Evolutionary conservation across 2,113 vertebrate species (phyloP).

Genomic region (Oreochromis tanganicae): DNA sequence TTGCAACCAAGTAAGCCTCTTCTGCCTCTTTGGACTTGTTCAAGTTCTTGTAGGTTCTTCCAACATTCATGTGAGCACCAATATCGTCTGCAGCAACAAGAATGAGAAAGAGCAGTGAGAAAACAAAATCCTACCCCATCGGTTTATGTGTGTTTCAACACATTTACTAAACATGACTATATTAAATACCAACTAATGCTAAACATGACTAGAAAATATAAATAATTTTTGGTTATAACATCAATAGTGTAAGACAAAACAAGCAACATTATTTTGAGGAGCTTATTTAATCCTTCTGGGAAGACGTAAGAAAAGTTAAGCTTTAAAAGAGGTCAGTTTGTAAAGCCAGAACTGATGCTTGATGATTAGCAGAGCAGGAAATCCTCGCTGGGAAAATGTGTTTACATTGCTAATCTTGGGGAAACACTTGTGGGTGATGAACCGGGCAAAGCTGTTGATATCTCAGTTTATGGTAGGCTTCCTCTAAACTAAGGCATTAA

Average conservation of each 20-base stretch:
- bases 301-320: background rate
- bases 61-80: constrained; percentile 98
- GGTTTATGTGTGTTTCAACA: background rate
- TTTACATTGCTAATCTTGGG: constrained; percentile 33
- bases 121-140: background rate
- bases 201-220: background rate
- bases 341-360: background rate
- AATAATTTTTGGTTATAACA: background rate
- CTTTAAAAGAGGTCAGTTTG: background rate
- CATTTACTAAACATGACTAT: background rate
- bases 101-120: background rate
- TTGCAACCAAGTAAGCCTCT: constrained; percentile 91
- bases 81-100: constrained; percentile 82
- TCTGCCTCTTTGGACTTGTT: constrained; percentile 94
- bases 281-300: background rate
- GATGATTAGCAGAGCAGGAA: constrained; percentile 27
- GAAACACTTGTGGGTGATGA: constrained; percentile 40
- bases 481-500: background rate
- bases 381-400: constrained; percentile 26
- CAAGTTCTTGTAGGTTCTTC: constrained; percentile 97
- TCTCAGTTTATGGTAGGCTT: background rate
- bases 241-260: background rate
- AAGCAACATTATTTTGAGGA: background rate
- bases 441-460: background rate
- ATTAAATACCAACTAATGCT: background rate